Conservation (phyloP, 2,797 vertebrate species). For the Acrocephalus scirpaceus region DNA sequence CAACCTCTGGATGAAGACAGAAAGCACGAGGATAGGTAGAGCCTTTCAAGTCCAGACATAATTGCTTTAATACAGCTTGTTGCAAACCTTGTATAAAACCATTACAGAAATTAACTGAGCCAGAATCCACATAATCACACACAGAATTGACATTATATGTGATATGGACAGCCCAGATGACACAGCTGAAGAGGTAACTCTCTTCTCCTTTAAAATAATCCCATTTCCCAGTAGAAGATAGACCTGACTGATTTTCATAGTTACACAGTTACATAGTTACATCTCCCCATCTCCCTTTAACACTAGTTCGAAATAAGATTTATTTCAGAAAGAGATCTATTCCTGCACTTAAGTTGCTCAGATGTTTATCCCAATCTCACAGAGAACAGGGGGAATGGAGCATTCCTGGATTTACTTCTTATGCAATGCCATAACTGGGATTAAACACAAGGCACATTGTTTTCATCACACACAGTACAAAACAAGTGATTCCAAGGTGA, state of each 20-base stretch:
- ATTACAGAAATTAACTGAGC: background rate
- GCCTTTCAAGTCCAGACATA: background rate
- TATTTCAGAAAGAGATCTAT: background rate
- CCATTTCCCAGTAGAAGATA: background rate
- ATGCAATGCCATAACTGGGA: background rate
- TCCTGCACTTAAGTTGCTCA: background rate
- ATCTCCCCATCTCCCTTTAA: background rate
- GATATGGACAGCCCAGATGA: background rate
- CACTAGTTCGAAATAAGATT: background rate
- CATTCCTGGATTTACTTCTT: background rate
- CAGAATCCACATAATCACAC: background rate
- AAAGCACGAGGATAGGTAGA: background rate
- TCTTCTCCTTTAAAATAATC: background rate
- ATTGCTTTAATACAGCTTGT: background rate
- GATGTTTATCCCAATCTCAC: background rate
- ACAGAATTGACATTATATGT: fast-evolving
- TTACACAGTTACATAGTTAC: background rate
- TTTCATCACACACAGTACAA: background rate
- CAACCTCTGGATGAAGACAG: background rate
- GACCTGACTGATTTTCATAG: background rate
- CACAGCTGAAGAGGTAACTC: background rate
- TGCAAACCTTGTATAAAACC: background rate
- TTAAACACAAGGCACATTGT: background rate
- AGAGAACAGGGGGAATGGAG: background rate
- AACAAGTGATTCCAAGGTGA: background rate